Percentiles rank a stretch among this genome's conserved stretches.
These are phyloP conservation scores for Ferdinandea cuprea DNA, from an alignment of 2,888 invertebrate species.

Conservation along the genomic window DNA sequence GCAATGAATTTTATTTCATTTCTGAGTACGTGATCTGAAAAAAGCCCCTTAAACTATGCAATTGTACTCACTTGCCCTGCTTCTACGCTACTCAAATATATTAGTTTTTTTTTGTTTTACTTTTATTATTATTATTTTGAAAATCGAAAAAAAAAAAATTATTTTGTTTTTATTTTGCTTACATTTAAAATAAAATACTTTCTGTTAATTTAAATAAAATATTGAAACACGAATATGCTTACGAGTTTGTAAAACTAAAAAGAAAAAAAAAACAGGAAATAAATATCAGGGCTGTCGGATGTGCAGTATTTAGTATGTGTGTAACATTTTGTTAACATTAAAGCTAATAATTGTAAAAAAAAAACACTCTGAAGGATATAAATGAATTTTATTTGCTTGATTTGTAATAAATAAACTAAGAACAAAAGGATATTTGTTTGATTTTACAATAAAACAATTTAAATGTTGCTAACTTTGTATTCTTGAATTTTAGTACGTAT, in stretches of 20 bases:
- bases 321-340: background rate
- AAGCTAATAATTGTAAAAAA: slow-evolving; percentile 11
- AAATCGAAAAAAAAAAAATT: slow-evolving; percentile 11
- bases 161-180: slow-evolving; percentile 45
- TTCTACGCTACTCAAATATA: slow-evolving; percentile 47
- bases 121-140: slow-evolving; percentile 2
- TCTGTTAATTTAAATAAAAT: slow-evolving; percentile 10
- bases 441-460: slow-evolving; percentile 59
- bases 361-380: slow-evolving; percentile 1
- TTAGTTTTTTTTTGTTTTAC: too few species aligned
- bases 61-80: slow-evolving; percentile 52
- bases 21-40: slow-evolving; percentile 2
- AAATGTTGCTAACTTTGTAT: slow-evolving; percentile 40
- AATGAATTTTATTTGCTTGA: slow-evolving; percentile 59
- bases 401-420: slow-evolving; percentile 47
- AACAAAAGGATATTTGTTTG: slow-evolving; percentile 48
- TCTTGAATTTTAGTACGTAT: background rate
- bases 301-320: background rate
- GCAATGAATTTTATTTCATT: slow-evolving; percentile 73
- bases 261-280: slow-evolving; percentile 2
- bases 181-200: slow-evolving; percentile 26
- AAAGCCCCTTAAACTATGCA: slow-evolving; percentile 37
- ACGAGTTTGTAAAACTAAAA: slow-evolving; percentile 49
- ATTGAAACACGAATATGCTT: slow-evolving; percentile 42
- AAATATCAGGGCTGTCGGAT: background rate